Conservation (phyloP, 2,888 invertebrate species). For the Eupelmus urozonus region DNA sequence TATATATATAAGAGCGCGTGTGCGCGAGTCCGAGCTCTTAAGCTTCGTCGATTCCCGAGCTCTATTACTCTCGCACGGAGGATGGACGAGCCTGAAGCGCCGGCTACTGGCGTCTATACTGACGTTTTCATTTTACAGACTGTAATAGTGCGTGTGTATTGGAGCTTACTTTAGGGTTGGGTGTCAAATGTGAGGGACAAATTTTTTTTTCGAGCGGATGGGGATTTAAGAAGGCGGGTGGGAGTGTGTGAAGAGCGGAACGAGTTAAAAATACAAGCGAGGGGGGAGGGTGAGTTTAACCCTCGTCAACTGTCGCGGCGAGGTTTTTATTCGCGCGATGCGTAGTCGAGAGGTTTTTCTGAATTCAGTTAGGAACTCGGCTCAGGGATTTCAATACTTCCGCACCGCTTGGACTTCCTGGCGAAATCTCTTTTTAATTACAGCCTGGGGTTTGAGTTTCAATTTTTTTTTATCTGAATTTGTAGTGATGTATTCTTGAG, state of each 20-base stretch:
- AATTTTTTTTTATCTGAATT: too few species aligned
- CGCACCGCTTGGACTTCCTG: too few species aligned
- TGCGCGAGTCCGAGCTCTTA: conserved; percentile 16
- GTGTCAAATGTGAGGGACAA: not conserved
- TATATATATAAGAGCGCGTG: conserved; percentile 1
- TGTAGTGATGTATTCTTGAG: too few species aligned
- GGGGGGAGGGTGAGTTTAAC: conserved; percentile 4
- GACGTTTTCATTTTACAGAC: conserved; percentile 55
- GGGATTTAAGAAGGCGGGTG: too few species aligned
- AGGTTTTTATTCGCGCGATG: conserved; percentile 36
- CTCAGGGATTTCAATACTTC: too few species aligned
- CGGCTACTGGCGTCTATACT: conserved; percentile 6
- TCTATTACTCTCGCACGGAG: conserved; percentile 41
- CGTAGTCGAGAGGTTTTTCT: too few species aligned
- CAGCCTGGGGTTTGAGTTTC: too few species aligned
- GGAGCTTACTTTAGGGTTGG: not conserved
- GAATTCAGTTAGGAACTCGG: too few species aligned
- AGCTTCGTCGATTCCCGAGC: conserved; percentile 43
- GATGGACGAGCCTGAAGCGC: conserved; percentile 25
- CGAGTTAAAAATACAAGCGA: not conserved
- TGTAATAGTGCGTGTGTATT: conserved; percentile 3
- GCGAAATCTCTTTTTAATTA: too few species aligned
- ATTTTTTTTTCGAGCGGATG: conserved; percentile 9
- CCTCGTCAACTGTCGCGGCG: conserved; percentile 49
- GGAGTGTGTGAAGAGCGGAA: conserved; percentile 1